phyloP scores from a whole-genome alignment of 1,140 invertebrate species.

The Drosophila pallidifrons region DNA sequence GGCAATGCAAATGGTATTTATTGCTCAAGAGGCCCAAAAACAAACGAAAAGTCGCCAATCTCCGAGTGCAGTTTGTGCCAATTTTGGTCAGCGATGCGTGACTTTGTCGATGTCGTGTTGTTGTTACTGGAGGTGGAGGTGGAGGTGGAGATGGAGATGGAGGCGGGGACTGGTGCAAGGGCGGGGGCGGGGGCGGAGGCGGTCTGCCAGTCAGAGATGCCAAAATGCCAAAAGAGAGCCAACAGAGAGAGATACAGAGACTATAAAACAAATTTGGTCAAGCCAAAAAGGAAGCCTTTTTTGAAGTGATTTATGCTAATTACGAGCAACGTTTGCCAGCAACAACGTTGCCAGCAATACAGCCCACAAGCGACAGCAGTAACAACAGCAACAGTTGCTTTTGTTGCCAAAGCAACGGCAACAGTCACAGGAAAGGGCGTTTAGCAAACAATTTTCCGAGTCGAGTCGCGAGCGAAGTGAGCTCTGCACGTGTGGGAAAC shows the following conservation, averaged over 20 bases:
- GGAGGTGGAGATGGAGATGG: constrained; percentile 29
- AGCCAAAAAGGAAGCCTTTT: constrained; percentile 81
- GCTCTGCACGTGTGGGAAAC: constrained; percentile 59
- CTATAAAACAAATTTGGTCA: constrained; percentile 83
- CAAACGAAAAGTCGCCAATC: constrained; percentile 42
- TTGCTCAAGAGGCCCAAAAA: constrained; percentile 68
- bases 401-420: background rate
- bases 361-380: constrained; percentile 47
- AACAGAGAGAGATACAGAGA: constrained; percentile 41
- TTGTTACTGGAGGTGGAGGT: constrained; percentile 23
- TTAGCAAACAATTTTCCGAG: constrained; percentile 78
- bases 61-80: constrained; percentile 55
- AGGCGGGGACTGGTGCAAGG: constrained; percentile 8
- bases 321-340: constrained; percentile 68
- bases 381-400: constrained; percentile 44
- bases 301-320: constrained; percentile 83
- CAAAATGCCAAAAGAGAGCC: constrained; percentile 77
- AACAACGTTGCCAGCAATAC: constrained; percentile 21
- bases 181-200: constrained; percentile 9
- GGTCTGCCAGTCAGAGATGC: constrained; percentile 64
- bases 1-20: constrained; percentile 61
- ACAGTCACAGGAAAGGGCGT: constrained; percentile 72
- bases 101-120: constrained; percentile 78
- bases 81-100: constrained; percentile 83
- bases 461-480: constrained; percentile 25